Percentiles rank a stretch among this genome's conserved stretches.
Evolutionary conservation across 1,140 invertebrate genomes (phyloP).

Genomic region (Archivesica marissinica): DNA sequence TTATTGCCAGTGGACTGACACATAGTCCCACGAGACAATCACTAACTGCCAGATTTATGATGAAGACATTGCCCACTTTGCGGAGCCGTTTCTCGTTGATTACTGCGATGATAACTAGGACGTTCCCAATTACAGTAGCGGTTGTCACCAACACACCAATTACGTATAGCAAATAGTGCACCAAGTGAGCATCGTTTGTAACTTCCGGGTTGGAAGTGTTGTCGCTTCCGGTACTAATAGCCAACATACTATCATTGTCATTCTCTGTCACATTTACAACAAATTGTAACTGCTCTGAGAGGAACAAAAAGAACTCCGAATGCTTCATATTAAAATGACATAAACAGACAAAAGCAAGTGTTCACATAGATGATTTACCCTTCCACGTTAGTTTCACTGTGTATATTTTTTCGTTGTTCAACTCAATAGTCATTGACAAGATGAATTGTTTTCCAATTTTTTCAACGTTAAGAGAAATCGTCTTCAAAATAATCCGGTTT

Average conservation of each 20-base stretch:
- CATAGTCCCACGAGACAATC: conserved; percentile 92
- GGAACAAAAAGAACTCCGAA: background rate
- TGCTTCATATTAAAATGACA: background rate
- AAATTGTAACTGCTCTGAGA: background rate
- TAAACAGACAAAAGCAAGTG: background rate
- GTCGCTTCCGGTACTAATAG: background rate
- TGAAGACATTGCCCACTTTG: conserved; percentile 97
- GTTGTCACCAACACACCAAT: conserved; percentile 36
- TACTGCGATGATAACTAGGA: conserved; percentile 51
- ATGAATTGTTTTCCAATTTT: background rate
- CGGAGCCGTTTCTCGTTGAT: conserved; percentile 85
- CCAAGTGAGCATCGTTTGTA: background rate
- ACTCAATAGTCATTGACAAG: conserved; percentile 16
- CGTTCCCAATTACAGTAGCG: conserved; percentile 51
- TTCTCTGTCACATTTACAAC: background rate
- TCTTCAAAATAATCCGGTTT: conserved; percentile 20
- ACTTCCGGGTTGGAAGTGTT: background rate
- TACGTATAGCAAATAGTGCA: conserved; percentile 14
- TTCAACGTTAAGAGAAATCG: conserved; percentile 21
- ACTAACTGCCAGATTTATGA: conserved; percentile 95
- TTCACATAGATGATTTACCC: background rate
- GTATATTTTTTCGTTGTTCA: background rate
- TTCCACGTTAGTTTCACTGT: conserved; percentile 4
- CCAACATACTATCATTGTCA: background rate
- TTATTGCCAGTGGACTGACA: conserved; percentile 73